Percentiles rank a stretch among this genome's conserved stretches.
phyloP scores from a whole-genome alignment of 2,113 vertebrate species.

The Piliocolobus tephrosceles region DNA sequence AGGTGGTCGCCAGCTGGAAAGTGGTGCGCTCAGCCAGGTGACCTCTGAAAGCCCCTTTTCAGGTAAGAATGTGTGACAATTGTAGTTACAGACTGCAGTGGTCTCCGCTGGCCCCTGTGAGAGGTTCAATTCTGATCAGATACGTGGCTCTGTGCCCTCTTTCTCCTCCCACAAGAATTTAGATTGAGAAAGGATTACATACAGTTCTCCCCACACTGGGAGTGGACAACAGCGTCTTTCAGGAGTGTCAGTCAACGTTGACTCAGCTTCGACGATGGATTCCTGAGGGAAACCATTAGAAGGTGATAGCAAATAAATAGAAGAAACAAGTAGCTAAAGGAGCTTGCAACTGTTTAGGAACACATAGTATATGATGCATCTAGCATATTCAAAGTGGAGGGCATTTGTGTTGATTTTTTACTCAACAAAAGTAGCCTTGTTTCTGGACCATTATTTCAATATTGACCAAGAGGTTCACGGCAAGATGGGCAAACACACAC shows the following conservation, averaged over 20 bases:
- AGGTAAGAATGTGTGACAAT: conserved; percentile 46
- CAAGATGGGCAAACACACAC: not conserved
- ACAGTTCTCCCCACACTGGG: not conserved
- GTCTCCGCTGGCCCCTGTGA: not conserved
- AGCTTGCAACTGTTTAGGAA: not conserved
- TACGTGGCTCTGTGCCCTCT: not conserved
- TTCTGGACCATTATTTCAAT: conserved; percentile 26
- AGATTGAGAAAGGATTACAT: conserved; percentile 35
- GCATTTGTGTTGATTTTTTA: not conserved
- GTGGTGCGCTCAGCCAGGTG: conserved; percentile 54
- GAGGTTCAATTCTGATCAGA: not conserved
- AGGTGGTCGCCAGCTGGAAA: conserved; percentile 66
- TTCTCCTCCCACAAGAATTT: conserved; percentile 51
- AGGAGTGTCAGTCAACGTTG: conserved; percentile 24
- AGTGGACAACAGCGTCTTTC: not conserved
- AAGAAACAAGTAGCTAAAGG: not conserved
- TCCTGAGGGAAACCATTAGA: not conserved
- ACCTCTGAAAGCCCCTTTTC: conserved; percentile 59
- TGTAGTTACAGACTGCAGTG: conserved; percentile 1
- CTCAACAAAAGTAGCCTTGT: conserved; percentile 10
- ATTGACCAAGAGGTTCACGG: not conserved
- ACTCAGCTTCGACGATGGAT: conserved; percentile 15
- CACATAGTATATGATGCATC: not conserved
- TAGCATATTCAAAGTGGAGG: not conserved
- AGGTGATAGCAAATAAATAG: conserved; percentile 26